Evolutionary conservation across 2,113 vertebrate species (phyloP), one percentile per base, ranked within the genome.

Genomic region (Rallus limicola): DNA sequence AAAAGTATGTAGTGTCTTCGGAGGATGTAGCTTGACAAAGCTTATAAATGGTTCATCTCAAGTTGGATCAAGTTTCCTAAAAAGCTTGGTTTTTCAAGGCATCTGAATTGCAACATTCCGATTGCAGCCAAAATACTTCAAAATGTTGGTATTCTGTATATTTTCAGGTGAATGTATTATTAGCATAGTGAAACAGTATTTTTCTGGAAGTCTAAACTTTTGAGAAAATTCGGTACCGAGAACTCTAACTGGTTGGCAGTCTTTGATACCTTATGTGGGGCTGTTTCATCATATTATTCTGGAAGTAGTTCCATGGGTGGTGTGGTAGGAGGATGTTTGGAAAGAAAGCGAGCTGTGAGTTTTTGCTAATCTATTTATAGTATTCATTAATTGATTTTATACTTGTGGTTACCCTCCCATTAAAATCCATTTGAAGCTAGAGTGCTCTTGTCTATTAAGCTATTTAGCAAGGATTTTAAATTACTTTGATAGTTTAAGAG

Each of bases 331-430:
- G 90, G 82, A 77, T 86, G 71, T 94, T 95, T 86, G 77, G 76
- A 88, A 85, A 83, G 72, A 83, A 75, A 79, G 42, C 82, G 59
- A 86, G 53, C 69, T 65, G 67, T 82, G 71, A 89, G 68, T 95
- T 96, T 96, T 96, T 84, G 67, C 82, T 71, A 55, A 86, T 69
- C 85, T 95, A 97, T 86, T 95, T 95, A 92, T 95, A 96, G 86
- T 93, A 82, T 84, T 96, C 94, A 96, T 97, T 96, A 94, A 97
- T 96, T 97, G 95, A 97, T 96, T 97, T 95, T 95, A 91, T 95
- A 90, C 93, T 97, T 92, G 86, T 90, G 92, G 92, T 95, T 96
- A 86, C 90, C 90, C 63, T 96, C 86, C 94, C 90, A 93, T 96
- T 96, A 94, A 96, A 97, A 97, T 90, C 62, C 87, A 96, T 97